phyloP scores from a whole-genome alignment of 2,888 invertebrate genomes.

The Ceratothoa steindachneri region DNA sequence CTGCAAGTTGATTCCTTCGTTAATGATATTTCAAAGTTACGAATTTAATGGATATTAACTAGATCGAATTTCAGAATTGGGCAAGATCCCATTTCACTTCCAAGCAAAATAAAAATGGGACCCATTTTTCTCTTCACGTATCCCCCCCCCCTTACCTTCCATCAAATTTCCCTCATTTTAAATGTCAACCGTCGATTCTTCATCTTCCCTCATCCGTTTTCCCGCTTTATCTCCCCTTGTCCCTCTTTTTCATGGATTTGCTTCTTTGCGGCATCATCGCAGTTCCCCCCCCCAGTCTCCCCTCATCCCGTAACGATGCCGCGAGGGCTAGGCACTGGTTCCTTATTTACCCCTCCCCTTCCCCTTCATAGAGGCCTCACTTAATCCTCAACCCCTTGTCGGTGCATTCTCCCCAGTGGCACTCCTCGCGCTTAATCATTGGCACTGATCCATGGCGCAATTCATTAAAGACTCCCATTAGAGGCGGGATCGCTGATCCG shows the following conservation, averaged over 20 bases:
- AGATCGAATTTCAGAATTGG: too few species aligned
- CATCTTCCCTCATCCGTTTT: constrained; percentile 8
- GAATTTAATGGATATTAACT: too few species aligned
- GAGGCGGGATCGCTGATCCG: constrained; percentile 5
- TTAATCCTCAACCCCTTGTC: not conserved
- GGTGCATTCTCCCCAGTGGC: constrained; percentile 7
- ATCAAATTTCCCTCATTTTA: not conserved
- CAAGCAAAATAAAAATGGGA: not conserved
- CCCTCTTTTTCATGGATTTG: not conserved
- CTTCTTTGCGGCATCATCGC: not conserved
- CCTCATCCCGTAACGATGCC: not conserved
- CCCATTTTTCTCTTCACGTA: not conserved
- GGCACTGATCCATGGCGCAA: constrained; percentile 29
- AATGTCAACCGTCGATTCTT: constrained; percentile 14
- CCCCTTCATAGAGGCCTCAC: too few species aligned
- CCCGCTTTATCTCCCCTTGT: not conserved
- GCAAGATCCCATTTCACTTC: too few species aligned
- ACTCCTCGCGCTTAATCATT: constrained; percentile 24
- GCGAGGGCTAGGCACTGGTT: too few species aligned
- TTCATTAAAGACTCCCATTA: constrained; percentile 38
- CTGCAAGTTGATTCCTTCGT: too few species aligned
- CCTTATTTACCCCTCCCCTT: not conserved
- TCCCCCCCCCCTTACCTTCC: not conserved
- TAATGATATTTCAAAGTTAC: too few species aligned
- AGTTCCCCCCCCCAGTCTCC: not conserved